phyloP scores from a whole-genome alignment of 2,797 vertebrate species.

The Notolabrus celidotus region DNA sequence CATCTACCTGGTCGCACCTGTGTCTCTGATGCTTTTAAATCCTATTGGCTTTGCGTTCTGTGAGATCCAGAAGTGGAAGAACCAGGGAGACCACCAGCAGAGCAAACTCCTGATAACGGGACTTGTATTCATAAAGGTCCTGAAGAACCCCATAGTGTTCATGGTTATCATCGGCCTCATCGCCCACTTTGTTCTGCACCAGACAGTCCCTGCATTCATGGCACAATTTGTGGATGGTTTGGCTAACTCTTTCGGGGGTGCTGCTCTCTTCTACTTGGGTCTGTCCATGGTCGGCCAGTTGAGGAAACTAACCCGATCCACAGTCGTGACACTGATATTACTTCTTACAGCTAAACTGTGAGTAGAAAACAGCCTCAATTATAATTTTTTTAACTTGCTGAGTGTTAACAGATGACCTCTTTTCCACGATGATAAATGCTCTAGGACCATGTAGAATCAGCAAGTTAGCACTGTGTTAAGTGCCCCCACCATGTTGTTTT shows the following conservation, averaged over 20 bases:
- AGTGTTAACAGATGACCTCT: background rate
- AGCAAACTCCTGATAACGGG: conserved; percentile 90
- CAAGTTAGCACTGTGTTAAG: conserved; percentile 25
- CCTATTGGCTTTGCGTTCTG: conserved; percentile 96
- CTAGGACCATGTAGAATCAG: conserved; percentile 16
- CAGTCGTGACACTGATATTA: conserved; percentile 93
- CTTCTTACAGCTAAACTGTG: conserved; percentile 98
- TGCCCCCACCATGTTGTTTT: conserved; percentile 27
- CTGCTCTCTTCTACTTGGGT: conserved; percentile 97
- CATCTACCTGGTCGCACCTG: conserved; percentile 97
- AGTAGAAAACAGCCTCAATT: conserved; percentile 75
- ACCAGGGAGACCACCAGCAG: conserved; percentile 84
- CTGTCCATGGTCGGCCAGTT: conserved; percentile 98
- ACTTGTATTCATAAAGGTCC: conserved; percentile 86
- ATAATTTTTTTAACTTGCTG: background rate
- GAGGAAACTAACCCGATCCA: conserved; percentile 91
- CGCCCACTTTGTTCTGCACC: conserved; percentile 92
- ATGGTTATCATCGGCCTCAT: conserved; percentile 96
- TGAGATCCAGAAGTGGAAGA: conserved; percentile 96
- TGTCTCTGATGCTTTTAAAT: conserved; percentile 97
- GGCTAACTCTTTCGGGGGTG: conserved; percentile 94
- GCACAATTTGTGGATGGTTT: conserved; percentile 94
- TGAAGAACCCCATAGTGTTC: conserved; percentile 96
- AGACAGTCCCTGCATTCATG: conserved; percentile 92
- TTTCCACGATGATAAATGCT: background rate